These are phyloP conservation scores for Saxidomus purpurata DNA, from an alignment of 1,140 invertebrate genomes.

Conservation along the genomic window DNA sequence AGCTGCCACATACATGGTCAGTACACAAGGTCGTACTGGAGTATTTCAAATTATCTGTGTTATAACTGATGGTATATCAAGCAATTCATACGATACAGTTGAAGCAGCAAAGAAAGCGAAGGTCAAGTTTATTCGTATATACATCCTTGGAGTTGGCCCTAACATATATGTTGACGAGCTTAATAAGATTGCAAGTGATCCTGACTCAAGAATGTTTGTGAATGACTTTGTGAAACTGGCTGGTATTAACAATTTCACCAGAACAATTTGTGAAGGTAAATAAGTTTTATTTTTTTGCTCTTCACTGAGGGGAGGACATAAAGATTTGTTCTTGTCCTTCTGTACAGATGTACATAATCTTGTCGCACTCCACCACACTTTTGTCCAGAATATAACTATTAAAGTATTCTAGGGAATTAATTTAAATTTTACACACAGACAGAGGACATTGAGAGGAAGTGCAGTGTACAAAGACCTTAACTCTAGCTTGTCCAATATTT, in stretches of 20 bases:
- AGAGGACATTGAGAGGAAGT: too few relatives aligned
- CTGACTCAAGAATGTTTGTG: background rate
- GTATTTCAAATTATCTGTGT: background rate
- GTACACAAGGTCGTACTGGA: background rate
- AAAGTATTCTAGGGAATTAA: too few relatives aligned
- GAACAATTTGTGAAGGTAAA: conserved; percentile 47
- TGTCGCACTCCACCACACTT: too few relatives aligned
- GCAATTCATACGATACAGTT: background rate
- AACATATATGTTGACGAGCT: background rate
- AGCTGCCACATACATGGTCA: background rate
- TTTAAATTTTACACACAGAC: too few relatives aligned
- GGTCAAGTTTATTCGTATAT: conserved; percentile 5
- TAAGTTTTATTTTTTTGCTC: background rate
- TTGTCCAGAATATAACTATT: too few relatives aligned
- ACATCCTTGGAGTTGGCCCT: conserved; percentile 1
- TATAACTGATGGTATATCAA: conserved; percentile 30
- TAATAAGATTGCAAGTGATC: background rate
- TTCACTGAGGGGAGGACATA: too few relatives aligned
- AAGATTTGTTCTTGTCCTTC: too few relatives aligned
- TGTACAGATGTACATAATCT: too few relatives aligned
- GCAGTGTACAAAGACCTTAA: too few relatives aligned
- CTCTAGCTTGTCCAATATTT: too few relatives aligned
- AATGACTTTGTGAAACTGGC: background rate
- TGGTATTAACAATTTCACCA: background rate
- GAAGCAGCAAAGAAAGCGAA: conserved; percentile 31